Evolutionary conservation across 2,888 invertebrate genomes (phyloP), one percentile per base, ranked within the genome.

Genomic region (Epirrhoe alternata): DNA sequence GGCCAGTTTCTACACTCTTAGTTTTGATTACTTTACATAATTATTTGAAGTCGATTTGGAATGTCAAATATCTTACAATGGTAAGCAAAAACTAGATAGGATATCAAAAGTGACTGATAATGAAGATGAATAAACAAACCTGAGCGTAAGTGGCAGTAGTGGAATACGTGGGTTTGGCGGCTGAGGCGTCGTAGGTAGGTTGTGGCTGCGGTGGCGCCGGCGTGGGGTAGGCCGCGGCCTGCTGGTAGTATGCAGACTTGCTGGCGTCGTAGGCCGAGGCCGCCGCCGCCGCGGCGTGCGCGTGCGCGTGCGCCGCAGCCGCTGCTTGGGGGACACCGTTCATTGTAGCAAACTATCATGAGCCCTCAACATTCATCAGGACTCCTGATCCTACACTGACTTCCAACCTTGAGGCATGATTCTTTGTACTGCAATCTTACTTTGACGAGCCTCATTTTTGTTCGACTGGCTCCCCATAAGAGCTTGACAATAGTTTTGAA

Each of bases 181-280:
- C 92, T 30, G 93, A 84, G 53, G 94, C 82, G 77, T 95, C 94
- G 86, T 95, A 95, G 72, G 95, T 88, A 47, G 94, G 94, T 73
- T 94, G 94, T 56, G 94, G 94, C 79, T 94, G 94, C 55, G 94
- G 95, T 45, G 94, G 94, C 60, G 95, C 96, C 14, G 90, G 87
- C 16, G 90, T 71, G 7, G 96, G 95, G 84, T 96, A 95, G 56
- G 95, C 94, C 49, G 96, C 95, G 53, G 95, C 95, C 75, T 97
- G 96, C 88, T 97, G 97, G 87, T 97, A 97, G 88, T 97, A 97
- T 70, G 96, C 96, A 1, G 97, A 96, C 89, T 97, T 97, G 79
- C 96, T 96, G 12, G 97, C 96, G 93, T 97, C 97, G 94, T 97
- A 97, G 53, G 96, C 94, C 47, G 96, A 96, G 69, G 93, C 93